Evolutionary conservation across 2,113 vertebrate species (phyloP).

Genomic region (Nyctibius bracteatus): DNA sequence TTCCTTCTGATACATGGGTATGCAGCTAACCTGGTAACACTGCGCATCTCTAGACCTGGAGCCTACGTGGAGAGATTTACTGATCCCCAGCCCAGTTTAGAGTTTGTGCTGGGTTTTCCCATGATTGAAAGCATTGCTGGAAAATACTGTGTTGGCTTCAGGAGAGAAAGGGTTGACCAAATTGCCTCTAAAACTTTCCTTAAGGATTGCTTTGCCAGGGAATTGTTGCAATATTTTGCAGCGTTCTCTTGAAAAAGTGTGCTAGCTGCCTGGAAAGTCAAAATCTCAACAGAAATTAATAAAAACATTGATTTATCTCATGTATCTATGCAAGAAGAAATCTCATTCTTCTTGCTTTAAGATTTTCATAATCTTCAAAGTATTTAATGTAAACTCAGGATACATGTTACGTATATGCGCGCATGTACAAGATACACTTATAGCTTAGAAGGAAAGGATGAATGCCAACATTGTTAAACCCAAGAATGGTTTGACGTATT

Average conservation of each 20-base stretch:
- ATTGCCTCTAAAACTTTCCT: not conserved
- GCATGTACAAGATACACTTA: not conserved
- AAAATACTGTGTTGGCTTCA: not conserved
- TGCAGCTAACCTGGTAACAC: not conserved
- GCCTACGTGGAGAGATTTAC: not conserved
- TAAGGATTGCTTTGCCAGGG: not conserved
- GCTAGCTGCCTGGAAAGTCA: not conserved
- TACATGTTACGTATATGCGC: not conserved
- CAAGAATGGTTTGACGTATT: not conserved
- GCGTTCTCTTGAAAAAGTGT: not conserved
- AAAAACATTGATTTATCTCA: not conserved
- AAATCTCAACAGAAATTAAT: not conserved
- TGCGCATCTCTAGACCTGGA: not conserved
- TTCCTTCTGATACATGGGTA: not conserved
- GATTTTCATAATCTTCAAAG: not conserved
- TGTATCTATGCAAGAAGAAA: not conserved
- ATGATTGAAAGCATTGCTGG: not conserved
- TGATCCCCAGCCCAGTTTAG: not conserved
- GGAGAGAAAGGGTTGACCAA: not conserved
- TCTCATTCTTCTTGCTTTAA: not conserved
- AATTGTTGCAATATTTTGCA: not conserved
- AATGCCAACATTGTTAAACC: not conserved
- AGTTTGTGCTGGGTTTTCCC: not conserved
- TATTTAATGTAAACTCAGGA: not conserved
- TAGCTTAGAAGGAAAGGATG: not conserved